Conservation (phyloP, 2,888 invertebrate species). For the Horisme vitalbata region DNA sequence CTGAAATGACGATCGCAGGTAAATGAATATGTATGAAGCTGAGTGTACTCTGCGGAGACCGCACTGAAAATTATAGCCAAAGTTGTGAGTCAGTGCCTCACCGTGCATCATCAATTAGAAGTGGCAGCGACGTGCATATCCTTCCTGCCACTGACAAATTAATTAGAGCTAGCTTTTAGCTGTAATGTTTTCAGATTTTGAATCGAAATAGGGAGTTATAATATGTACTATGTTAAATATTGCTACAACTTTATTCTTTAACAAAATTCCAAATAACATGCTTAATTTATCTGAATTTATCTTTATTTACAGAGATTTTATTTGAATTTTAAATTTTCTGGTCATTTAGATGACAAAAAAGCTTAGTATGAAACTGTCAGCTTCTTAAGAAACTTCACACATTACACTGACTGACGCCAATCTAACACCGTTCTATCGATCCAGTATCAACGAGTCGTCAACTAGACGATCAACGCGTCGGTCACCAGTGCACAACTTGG, state of each 20-base stretch:
- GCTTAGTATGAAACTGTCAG: too few species aligned
- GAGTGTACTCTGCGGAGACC: constrained; percentile 33
- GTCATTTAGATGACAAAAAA: too few species aligned
- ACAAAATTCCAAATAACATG: too few species aligned
- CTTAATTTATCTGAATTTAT: background rate
- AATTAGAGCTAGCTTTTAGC: constrained; percentile 5
- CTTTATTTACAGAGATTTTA: too few species aligned
- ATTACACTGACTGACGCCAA: too few species aligned
- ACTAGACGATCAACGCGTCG: too few species aligned
- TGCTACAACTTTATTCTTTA: too few species aligned
- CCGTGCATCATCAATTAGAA: constrained; percentile 41
- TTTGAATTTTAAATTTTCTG: too few species aligned
- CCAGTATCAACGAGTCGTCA: too few species aligned
- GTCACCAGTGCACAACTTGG: too few species aligned
- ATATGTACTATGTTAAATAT: constrained; percentile 1
- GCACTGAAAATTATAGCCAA: constrained; percentile 41
- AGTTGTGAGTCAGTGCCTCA: constrained; percentile 38
- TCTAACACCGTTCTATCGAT: too few species aligned
- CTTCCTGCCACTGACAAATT: constrained; percentile 28
- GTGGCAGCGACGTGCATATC: constrained; percentile 29
- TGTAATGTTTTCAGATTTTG: constrained; percentile 21
- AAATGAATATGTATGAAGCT: constrained; percentile 35
- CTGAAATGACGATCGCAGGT: constrained; percentile 33
- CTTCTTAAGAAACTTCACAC: too few species aligned
- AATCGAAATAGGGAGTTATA: constrained; percentile 9